Percentiles rank a stretch among this genome's conserved stretches.
Conservation (phyloP, 2,797 vertebrate genomes). For the Rhinatrema bivittatum region DNA sequence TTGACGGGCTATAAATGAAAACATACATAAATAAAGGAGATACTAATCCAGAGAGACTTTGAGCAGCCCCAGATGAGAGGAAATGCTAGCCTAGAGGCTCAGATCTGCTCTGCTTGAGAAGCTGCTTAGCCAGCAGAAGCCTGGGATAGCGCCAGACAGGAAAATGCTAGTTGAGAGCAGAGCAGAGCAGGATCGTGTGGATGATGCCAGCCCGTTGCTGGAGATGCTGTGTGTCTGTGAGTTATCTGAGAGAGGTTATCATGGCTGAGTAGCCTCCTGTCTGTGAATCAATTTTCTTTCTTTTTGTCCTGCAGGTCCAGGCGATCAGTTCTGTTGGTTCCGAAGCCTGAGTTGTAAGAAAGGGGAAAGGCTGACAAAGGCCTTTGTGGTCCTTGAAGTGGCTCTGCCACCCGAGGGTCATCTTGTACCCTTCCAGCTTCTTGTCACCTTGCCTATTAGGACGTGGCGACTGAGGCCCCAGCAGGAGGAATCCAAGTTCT, state of each 20-base stretch:
- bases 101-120: background rate
- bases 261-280: too few relatives aligned
- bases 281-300: background rate
- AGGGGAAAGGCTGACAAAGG: constrained; percentile 8
- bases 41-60: too few relatives aligned
- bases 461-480: background rate
- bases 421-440: background rate
- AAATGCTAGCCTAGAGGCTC: background rate
- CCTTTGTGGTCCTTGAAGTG: constrained; percentile 1
- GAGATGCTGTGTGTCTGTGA: too few relatives aligned
- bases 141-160: too few relatives aligned
- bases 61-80: background rate
- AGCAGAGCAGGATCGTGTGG: too few relatives aligned
- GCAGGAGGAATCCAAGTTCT: background rate
- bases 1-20: too few relatives aligned
- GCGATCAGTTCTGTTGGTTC: constrained; percentile 13
- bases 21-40: too few relatives aligned
- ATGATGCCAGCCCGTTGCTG: fast-evolving
- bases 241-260: background rate
- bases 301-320: background rate
- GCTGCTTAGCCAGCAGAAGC: too few relatives aligned
- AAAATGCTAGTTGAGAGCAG: background rate
- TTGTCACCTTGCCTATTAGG: background rate
- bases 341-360: background rate
- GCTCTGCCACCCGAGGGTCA: background rate